phyloP scores from a whole-genome alignment of 2,888 invertebrate genomes.

The Eupelmus urozonus region DNA sequence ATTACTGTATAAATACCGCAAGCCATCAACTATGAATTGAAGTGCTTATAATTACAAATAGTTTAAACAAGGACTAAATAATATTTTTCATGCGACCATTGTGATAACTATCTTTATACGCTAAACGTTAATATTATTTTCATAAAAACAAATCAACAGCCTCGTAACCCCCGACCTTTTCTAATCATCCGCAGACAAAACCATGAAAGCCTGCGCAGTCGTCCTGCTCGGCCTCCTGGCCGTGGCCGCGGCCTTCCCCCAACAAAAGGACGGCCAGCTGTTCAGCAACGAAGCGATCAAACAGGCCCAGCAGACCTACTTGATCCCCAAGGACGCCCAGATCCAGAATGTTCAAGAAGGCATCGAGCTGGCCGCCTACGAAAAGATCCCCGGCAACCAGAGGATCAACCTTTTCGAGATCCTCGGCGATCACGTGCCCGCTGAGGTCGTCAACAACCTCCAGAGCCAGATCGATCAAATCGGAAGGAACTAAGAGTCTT shows the following conservation, averaged over 20 bases:
- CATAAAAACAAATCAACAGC: neutral
- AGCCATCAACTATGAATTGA: too few species aligned
- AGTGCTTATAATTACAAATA: too few species aligned
- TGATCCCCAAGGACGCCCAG: conserved; percentile 91
- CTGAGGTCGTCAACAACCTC: conserved; percentile 92
- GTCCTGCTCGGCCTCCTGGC: conserved; percentile 73
- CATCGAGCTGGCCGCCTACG: conserved; percentile 90
- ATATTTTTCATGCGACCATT: too few species aligned
- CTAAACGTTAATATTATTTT: too few species aligned
- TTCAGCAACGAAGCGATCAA: conserved; percentile 92
- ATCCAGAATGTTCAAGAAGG: conserved; percentile 93
- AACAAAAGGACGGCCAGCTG: conserved; percentile 87
- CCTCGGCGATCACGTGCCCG: conserved; percentile 90
- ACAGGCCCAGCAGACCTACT: conserved; percentile 90
- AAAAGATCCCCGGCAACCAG: conserved; percentile 91
- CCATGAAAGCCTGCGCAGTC: conserved; percentile 44
- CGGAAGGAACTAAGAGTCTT: conserved; percentile 80
- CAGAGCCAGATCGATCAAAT: conserved; percentile 91
- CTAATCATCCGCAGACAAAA: conserved; percentile 13
- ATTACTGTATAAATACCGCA: too few species aligned
- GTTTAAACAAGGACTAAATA: too few species aligned
- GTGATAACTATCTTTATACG: too few species aligned
- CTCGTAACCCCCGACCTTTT: neutral
- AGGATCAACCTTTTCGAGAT: conserved; percentile 90
- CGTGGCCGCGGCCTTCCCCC: conserved; percentile 80